These are phyloP conservation scores for Manis crassicaudata DNA, from an alignment of 2,797 vertebrate genomes.

Conservation along the genomic window DNA sequence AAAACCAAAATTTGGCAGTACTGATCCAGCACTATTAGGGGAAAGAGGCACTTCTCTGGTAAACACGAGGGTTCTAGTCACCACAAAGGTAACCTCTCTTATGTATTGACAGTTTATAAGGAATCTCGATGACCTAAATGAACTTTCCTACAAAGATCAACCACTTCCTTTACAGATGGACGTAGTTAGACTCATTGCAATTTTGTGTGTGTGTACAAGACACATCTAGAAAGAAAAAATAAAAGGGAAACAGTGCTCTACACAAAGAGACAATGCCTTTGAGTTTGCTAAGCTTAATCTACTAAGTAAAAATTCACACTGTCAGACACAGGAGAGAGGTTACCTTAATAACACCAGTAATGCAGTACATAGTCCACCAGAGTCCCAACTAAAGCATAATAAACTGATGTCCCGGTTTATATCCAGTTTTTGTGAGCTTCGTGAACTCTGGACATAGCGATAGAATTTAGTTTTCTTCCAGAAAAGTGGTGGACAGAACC, in stretches of 20 bases:
- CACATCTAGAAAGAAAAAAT: background rate
- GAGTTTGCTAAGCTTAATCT: background rate
- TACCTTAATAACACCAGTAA: background rate
- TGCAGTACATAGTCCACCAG: background rate
- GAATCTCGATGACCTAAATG: background rate
- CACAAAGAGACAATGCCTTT: background rate
- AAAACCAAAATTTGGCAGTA: constrained; percentile 10
- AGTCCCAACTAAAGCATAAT: constrained; percentile 7
- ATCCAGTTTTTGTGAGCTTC: background rate
- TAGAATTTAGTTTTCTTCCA: constrained; percentile 23
- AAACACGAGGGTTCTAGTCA: background rate
- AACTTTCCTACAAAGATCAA: constrained; percentile 24
- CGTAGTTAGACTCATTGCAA: background rate
- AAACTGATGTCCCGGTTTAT: background rate
- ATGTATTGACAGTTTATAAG: background rate
- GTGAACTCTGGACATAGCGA: background rate
- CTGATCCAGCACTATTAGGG: background rate
- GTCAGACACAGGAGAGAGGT: background rate
- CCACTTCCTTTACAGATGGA: background rate
- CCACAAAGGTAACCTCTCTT: background rate
- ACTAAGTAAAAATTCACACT: constrained; percentile 44
- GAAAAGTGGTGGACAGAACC: background rate
- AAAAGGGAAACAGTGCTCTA: background rate
- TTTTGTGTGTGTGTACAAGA: background rate
- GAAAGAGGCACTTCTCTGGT: constrained; percentile 6